These are phyloP conservation scores for Colaptes auratus DNA, from an alignment of 2,113 vertebrate genomes.

Conservation along the genomic window DNA sequence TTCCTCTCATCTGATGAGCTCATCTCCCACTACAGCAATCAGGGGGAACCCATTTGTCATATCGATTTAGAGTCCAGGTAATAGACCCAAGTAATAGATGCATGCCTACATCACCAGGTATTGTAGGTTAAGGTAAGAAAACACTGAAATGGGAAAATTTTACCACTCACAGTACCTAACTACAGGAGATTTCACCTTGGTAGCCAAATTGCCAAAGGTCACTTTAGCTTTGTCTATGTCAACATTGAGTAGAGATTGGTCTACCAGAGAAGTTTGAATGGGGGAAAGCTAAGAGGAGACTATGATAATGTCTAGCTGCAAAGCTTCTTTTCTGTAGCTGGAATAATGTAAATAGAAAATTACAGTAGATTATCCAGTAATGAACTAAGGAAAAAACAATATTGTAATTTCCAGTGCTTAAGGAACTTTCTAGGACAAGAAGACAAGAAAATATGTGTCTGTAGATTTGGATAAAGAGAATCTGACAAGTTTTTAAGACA, in stretches of 20 bases:
- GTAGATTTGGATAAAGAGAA: background rate
- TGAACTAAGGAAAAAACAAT: background rate
- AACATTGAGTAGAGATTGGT: background rate
- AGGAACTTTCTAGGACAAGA: conserved; percentile 2
- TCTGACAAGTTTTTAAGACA: background rate
- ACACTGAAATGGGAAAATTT: background rate
- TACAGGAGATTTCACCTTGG: background rate
- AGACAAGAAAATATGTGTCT: background rate
- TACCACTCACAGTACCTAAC: accelerated
- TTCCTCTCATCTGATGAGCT: background rate
- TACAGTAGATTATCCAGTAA: background rate
- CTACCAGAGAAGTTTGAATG: background rate
- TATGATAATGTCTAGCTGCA: background rate
- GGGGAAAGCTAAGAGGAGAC: background rate
- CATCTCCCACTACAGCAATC: accelerated
- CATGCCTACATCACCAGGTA: background rate
- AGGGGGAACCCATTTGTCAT: background rate
- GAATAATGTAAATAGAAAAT: background rate
- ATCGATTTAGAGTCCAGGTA: background rate
- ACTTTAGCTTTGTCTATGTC: background rate
- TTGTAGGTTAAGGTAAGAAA: background rate
- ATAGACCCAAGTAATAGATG: background rate
- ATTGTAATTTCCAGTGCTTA: background rate
- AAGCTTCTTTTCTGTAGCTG: background rate
- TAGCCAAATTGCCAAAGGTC: background rate